Evolutionary conservation across 2,797 vertebrate genomes (phyloP).

Genomic region (Podargus strigoides): DNA sequence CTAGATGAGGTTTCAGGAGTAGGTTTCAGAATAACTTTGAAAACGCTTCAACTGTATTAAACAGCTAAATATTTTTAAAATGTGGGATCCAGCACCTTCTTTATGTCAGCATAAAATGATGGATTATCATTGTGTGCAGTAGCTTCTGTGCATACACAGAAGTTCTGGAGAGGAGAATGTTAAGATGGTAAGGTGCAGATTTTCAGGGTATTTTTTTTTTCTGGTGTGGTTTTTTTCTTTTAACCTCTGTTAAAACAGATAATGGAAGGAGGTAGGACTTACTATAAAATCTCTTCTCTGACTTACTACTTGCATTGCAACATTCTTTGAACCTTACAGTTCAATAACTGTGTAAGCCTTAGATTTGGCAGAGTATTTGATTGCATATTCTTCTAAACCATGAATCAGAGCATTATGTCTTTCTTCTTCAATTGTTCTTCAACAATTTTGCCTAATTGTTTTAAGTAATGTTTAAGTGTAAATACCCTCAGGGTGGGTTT

Average conservation of each 20-base stretch:
- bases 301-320: not conserved
- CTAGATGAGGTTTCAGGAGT: not conserved
- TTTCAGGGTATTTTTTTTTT: not conserved
- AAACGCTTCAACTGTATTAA: not conserved
- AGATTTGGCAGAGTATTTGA: not conserved
- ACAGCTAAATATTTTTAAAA: not conserved
- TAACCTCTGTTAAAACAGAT: not conserved
- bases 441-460: not conserved
- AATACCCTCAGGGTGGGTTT: not conserved
- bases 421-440: too few species aligned
- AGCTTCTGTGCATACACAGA: not conserved
- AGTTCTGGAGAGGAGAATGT: not conserved
- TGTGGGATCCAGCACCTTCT: not conserved
- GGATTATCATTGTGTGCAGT: not conserved
- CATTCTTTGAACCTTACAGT: not conserved
- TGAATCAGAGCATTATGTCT: not conserved
- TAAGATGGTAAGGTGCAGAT: not conserved
- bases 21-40: not conserved
- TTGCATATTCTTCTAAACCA: not conserved
- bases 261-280: not conserved
- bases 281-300: not conserved
- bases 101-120: not conserved
- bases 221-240: not conserved
- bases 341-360: not conserved
- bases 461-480: not conserved